Conservation (phyloP, 2,113 vertebrate species). For the Daphoenositta chrysoptera region DNA sequence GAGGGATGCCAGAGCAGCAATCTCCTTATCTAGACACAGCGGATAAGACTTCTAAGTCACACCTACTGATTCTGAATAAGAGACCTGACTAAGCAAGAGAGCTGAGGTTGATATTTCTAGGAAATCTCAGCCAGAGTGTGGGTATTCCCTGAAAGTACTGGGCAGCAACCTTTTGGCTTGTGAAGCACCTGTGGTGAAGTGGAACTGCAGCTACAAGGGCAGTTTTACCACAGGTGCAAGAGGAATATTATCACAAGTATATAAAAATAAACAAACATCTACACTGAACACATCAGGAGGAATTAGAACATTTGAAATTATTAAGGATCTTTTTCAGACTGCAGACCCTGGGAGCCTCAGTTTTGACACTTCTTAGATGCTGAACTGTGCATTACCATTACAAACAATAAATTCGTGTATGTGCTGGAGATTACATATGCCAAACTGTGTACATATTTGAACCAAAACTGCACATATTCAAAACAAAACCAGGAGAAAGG, state of each 20-base stretch:
- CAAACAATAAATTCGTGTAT: background rate
- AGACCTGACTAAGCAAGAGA: background rate
- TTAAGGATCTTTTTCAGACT: background rate
- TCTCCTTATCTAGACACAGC: background rate
- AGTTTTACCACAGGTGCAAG: background rate
- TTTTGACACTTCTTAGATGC: background rate
- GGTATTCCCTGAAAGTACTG: background rate
- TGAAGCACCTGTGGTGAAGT: accelerated
- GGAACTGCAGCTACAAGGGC: background rate
- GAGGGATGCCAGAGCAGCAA: background rate
- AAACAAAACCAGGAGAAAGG: background rate
- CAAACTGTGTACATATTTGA: background rate
- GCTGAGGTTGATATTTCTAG: background rate
- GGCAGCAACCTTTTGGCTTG: background rate
- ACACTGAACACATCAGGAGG: background rate
- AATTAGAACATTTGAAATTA: background rate
- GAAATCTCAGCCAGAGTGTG: background rate
- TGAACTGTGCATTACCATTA: background rate
- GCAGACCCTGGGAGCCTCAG: background rate
- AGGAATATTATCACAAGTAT: background rate
- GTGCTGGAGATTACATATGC: background rate
- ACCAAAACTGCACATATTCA: background rate
- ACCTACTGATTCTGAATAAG: background rate
- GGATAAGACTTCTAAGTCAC: background rate
- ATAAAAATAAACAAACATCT: background rate